Base-by-base conservation (phyloP, 2,113 vertebrate genomes). In the Pica pica region DNA sequence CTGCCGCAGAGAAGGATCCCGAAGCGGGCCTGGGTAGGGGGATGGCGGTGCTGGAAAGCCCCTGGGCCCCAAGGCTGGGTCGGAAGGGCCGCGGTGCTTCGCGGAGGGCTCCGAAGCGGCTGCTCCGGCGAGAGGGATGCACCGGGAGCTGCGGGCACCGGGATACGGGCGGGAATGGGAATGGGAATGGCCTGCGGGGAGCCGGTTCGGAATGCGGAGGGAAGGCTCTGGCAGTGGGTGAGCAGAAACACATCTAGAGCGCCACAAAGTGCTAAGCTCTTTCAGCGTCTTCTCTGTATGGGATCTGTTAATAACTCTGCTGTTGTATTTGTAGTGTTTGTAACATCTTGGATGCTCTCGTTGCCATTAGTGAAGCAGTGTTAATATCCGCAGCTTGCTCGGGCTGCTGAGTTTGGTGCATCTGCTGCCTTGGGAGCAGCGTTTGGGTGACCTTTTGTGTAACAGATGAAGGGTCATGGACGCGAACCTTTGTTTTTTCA, bases 241-340 rank as follows among this genome's bases (percentile, higher is more conserved):
- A 14, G 20, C 21, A 27, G 23, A 30, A 31, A 1, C 2, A 2
- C 31, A 11, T 22, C 20, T 5, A 37, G 26, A 52, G 30, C 2
- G 44, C 33, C 35, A 23, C 18, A 3, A 26, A 19, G 22, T 0
- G 3, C 44, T 13, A 0, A 27, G 53, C 35, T 30, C 60, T 53
- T 33, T 35, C 6, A 4, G 41, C 22, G 3, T 21, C 33, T 12
- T 16, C 26, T 19, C 16, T 20, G 39, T 2, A 1, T 3, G 59
- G 50, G 50, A 42, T 42, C 5, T 13, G 31, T 16, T 17, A 3
- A 5, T 10, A 8, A 71, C 3, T 56, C 10, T 12, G 59, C 3
- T 13, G 1, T 1, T 56, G 33, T 14, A 0, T 39, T 49, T 21
- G 0, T 1, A 0, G 18, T 7, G 59, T 27, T 42, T 19, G 3